Conservation (phyloP, 2,888 invertebrate species). For the Cylloceria caligata region DNA sequence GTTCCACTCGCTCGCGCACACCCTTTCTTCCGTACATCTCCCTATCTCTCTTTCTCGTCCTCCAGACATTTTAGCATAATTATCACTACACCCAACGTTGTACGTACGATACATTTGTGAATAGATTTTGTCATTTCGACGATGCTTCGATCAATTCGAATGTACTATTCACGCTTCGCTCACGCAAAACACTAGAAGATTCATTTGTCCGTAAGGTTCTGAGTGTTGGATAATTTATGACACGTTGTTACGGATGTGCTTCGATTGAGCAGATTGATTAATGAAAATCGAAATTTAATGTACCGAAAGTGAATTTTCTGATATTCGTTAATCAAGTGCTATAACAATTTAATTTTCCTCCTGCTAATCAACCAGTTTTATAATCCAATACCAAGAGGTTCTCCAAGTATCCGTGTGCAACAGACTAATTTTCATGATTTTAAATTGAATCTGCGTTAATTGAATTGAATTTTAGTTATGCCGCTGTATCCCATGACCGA, state of each 20-base stretch:
- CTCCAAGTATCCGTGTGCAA: neutral
- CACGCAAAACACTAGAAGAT: neutral
- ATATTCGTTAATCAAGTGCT: too few species aligned
- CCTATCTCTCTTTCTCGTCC: neutral
- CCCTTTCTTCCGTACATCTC: neutral
- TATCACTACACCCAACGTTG: slow-evolving; percentile 37
- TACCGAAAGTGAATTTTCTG: too few species aligned
- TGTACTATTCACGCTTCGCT: neutral
- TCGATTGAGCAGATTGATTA: too few species aligned
- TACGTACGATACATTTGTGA: slow-evolving; percentile 51
- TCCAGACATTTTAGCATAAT: slow-evolving; percentile 59
- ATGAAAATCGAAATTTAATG: too few species aligned
- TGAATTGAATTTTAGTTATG: neutral
- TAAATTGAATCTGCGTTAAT: neutral
- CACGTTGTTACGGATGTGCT: neutral
- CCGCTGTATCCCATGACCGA: neutral
- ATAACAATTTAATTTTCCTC: too few species aligned
- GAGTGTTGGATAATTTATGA: neutral
- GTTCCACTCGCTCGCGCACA: neutral
- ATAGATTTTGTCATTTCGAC: slow-evolving; percentile 43
- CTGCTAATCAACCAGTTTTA: too few species aligned
- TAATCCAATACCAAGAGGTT: neutral
- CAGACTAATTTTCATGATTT: neutral
- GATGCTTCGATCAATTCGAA: slow-evolving; percentile 45
- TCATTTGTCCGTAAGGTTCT: neutral